A percentile compares a stretch with the other conserved stretches of the same genome.
phyloP scores from a whole-genome alignment of 2,888 invertebrate genomes.

The Platycnemis pennipes region DNA sequence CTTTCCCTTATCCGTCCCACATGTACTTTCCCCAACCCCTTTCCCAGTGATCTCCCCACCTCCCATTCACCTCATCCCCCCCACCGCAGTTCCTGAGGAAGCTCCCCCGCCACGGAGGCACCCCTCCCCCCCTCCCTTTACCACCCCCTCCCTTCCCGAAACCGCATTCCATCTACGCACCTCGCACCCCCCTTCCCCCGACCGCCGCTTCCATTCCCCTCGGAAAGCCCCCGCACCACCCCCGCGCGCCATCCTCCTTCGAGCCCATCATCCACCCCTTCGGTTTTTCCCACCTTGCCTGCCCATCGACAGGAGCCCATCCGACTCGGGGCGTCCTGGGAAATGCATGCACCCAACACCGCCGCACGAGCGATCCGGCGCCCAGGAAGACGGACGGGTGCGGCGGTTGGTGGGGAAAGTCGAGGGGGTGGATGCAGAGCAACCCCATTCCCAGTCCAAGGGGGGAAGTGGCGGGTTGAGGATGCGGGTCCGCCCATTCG shows the following conservation, averaged over 20 bases:
- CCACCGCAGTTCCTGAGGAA: not conserved
- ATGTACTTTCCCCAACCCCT: not conserved
- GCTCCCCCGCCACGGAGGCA: not conserved
- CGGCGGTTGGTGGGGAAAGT: not conserved
- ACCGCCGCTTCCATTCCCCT: not conserved
- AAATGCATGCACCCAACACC: conserved; percentile 43
- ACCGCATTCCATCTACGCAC: conserved; percentile 47
- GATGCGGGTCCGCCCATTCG: too few species aligned
- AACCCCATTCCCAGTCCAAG: too few species aligned
- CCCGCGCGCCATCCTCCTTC: not conserved
- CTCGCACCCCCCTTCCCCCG: not conserved
- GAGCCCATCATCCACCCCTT: not conserved
- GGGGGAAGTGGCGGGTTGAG: too few species aligned
- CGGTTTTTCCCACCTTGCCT: not conserved
- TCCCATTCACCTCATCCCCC: not conserved
- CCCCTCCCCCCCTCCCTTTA: not conserved
- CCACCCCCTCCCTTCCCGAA: conserved; percentile 18
- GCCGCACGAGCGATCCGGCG: not conserved
- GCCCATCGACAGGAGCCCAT: conserved; percentile 6
- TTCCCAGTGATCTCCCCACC: not conserved
- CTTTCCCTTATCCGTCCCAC: conserved; percentile 20
- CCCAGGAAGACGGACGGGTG: not conserved
- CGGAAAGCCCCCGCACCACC: not conserved
- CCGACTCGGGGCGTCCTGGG: conserved; percentile 22
- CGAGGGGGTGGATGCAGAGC: too few species aligned